These are phyloP conservation scores for Thereva unica DNA, from an alignment of 2,888 invertebrate genomes.

Conservation along the genomic window DNA sequence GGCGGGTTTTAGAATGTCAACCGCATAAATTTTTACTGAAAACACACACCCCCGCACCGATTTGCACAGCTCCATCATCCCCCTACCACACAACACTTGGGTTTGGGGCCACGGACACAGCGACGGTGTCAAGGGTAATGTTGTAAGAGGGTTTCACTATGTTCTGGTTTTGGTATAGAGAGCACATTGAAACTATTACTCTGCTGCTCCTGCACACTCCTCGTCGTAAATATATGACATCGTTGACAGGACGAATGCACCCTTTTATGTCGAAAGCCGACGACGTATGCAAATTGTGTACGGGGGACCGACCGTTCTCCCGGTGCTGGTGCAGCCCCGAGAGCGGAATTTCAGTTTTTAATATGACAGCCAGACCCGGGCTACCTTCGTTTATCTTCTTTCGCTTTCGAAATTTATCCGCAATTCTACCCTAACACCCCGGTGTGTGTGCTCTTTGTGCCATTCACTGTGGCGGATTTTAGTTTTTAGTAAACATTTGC, in stretches of 20 bases:
- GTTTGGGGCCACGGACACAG: not conserved
- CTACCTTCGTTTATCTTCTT: not conserved
- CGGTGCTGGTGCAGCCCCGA: slow-evolving; percentile 14
- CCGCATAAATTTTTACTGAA: slow-evolving; percentile 32
- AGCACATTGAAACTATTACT: not conserved
- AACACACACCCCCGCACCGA: slow-evolving; percentile 1
- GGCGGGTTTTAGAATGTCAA: slow-evolving; percentile 22
- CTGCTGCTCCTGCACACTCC: slow-evolving; percentile 2
- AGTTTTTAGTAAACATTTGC: too few relatives aligned
- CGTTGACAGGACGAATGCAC: slow-evolving; percentile 34
- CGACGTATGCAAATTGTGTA: slow-evolving; percentile 35
- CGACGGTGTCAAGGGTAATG: not conserved
- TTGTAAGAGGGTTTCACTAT: not conserved
- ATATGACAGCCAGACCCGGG: slow-evolving; percentile 5
- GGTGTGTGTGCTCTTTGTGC: too few relatives aligned
- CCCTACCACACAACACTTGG: not conserved
- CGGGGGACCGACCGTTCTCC: not conserved
- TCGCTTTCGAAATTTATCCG: too few relatives aligned
- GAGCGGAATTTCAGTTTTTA: slow-evolving; percentile 22
- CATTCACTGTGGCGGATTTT: too few relatives aligned
- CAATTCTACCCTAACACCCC: too few relatives aligned
- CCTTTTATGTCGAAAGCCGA: slow-evolving; percentile 37
- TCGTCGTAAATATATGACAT: slow-evolving; percentile 22
- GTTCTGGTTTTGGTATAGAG: too few relatives aligned
- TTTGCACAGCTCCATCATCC: slow-evolving; percentile 11